Base-by-base conservation (phyloP, 2,797 vertebrate species). In the Luscinia megarhynchos region DNA sequence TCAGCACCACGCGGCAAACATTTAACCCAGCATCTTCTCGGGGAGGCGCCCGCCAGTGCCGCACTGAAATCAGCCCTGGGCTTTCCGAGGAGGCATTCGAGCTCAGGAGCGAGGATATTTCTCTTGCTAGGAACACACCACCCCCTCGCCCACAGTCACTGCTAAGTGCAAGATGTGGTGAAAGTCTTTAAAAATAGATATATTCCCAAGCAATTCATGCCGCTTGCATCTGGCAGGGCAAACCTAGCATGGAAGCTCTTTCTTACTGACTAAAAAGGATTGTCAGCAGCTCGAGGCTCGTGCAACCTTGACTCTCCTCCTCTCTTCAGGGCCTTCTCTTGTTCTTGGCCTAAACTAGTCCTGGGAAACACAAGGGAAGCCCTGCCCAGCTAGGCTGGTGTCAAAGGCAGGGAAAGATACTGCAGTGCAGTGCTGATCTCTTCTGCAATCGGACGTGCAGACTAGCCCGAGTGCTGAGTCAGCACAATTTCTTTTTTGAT, bases 391-490 rank as follows among this genome's bases (percentile, higher is more conserved):
- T 80, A 93, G 74, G 92, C 91, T 87, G 94, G 97, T 94, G 90
- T 96, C 97, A 96, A 91, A 94, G 90, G 96, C 92, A 80, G 94
- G 96, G 91, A 94, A 95, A 93, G 96, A 97, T 98, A 97, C 98
- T 97, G 98, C 97, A 98, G 97, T 98, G 98, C 98, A 97, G 98
- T 97, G 98, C 97, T 96, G 98, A 97, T 97, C 97, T 97, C 96
- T 96, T 97, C 98, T 98, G 98, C 98, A 98, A 98, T 97, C 95
- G 94, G 98, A 98, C 97, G 98, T 98, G 98, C 98, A 98, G 96
- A 86, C 94, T 93, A 74, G 97, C 95, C 97, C 96, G 83, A 95
- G 87, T 93, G 95, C 98, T 99, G 98, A 99, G 98, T 99, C 99
- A 99, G 98, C 98, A 98, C 97, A 97, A 97, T 97, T 94, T 95